Base-by-base conservation (phyloP, 37 sponge, comb jelly and placozoan species). In the Bolinopsis microptera region DNA sequence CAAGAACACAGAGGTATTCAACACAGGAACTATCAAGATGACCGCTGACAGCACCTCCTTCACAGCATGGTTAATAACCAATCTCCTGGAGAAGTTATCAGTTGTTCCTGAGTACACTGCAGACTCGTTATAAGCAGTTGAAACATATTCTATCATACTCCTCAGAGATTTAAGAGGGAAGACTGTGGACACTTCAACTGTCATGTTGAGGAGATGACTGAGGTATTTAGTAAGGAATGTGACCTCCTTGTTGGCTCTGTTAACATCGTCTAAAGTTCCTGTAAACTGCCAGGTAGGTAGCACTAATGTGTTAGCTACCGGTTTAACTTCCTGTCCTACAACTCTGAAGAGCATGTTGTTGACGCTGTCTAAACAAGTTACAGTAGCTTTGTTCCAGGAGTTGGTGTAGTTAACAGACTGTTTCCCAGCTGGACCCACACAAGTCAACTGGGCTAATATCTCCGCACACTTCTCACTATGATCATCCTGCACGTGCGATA, bases 401-500 rank as follows among this genome's bases (percentile, higher is more conserved):
- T 41, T 18, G 24, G 30, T n/a, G 61, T 86, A 86, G 24, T 39
- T 86, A 8, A 22, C 26, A n/a, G 30, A 41, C 2, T 39, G 25
- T 27, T 86, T 86, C n/a, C 90, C 90, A 24, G 90, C 41, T 86
- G 90, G 90, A 34, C 90, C 90, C 0, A 41, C 61, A 39, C 90
- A 86, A 23, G 48, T 24, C 26, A 86, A n/a, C 35, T 26, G n/a
- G 1, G 61, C 90, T 33, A 86, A 24, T n/a, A 86, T 39, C 48
- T 86, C 48, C 9, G 61, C 90, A 41, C 61, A 24, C 32, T 77
- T 77, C 90, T 86, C 90, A 23, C 41, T 24, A 3, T 24, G 35
- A 28, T 2, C 3, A 41, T 40, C 61, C 13, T 18, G 30, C 40
- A 86, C 90, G 3, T 86, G 90, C 2, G 61, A 24, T 0, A 86